Conservation (phyloP, 2,113 vertebrate species). For the Archilochus colubris region DNA sequence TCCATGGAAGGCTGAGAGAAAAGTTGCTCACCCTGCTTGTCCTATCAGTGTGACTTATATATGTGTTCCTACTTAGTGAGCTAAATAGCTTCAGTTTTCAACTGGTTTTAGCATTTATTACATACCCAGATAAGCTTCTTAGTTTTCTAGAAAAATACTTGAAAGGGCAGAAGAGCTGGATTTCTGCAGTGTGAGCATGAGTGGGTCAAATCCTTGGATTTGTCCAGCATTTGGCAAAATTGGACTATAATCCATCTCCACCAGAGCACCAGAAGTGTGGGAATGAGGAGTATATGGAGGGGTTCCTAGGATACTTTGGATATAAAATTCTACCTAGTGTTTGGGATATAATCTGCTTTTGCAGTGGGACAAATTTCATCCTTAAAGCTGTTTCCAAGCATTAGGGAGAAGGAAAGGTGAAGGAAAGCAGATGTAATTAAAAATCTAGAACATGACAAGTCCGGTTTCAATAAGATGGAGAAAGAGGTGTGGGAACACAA, state of each 20-base stretch:
- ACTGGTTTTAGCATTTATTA: neutral
- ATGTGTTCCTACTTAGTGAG: fast-evolving
- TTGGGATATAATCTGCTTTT: neutral
- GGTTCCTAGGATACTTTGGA: neutral
- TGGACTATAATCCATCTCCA: neutral
- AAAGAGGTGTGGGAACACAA: neutral
- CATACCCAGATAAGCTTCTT: neutral
- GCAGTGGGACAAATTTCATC: neutral
- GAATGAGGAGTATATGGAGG: neutral
- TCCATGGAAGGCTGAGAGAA: neutral
- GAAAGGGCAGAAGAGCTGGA: neutral
- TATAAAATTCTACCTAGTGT: neutral
- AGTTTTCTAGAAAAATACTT: neutral
- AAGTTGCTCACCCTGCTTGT: neutral
- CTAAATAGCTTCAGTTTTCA: neutral
- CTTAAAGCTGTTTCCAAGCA: neutral
- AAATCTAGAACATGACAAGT: neutral
- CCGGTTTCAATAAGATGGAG: neutral
- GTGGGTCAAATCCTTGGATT: neutral
- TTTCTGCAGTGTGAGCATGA: neutral
- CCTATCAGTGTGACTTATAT: neutral
- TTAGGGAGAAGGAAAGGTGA: neutral
- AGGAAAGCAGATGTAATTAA: neutral
- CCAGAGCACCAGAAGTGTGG: neutral
- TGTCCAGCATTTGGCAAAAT: neutral